Base-by-base conservation (phyloP, 2,888 invertebrate genomes). In the Calephelis perditalis region DNA sequence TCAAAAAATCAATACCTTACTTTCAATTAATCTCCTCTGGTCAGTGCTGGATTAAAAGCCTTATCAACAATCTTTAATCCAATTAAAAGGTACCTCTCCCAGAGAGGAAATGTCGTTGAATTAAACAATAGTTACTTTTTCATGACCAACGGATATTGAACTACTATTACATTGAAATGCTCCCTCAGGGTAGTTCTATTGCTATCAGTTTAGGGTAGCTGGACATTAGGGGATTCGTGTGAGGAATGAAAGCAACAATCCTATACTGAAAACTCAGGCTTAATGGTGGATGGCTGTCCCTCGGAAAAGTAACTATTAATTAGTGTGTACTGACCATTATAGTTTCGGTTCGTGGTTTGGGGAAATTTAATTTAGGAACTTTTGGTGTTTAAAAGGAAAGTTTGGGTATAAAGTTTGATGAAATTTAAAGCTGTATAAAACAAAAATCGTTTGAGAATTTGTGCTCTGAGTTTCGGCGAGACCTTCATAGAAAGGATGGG, bases 1-100 rank as follows among this genome's bases (percentile, higher is more conserved):
- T 58, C 46, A 52, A 59, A 64, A 77, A 83, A 83, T 84, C 82
- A 74, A 85, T 82, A 82, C 63, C 73, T 74, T 76, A 76, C 73
- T 74, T 76, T 66, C 81, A 84, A 84, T 83, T 74, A 84, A 84
- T 83, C 81, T 82, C 81, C 83, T 76, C 77, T 76, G 70, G 67
- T 72, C 66, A 70, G 68, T 68, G 68, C 71, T 76, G 76, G 76
- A 86, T 83, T 84, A 83, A 84, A 83, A 82, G 81, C 77, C 79
- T 83, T 83, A 86, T 87, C 85, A 82, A 81, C 79, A 77, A 84
- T 82, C 84, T 84, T 82, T 86, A 86, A 88, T 88, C 84, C 82
- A 84, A 87, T 86, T 86, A 86, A 80, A 77, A 71, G 72, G 76
- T 72, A 76, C 75, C 85, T 82, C 82, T 83, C 79, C 78, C 76